Percentiles rank a stretch among this genome's conserved stretches.
Conservation (phyloP, 1,140 invertebrate genomes). For the Hirudo medicinalis region DNA sequence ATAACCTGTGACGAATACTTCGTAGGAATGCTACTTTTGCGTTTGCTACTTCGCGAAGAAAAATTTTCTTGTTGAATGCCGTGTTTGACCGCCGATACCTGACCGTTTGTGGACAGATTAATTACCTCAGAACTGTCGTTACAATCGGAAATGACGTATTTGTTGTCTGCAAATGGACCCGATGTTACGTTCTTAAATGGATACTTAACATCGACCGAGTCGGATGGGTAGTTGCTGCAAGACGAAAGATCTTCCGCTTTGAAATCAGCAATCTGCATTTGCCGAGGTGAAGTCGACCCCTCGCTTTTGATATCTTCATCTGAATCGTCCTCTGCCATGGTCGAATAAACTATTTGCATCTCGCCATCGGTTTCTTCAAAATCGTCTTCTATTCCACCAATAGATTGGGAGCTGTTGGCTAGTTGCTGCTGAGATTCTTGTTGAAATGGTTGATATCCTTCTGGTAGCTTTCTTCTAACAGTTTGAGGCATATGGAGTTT, state of each 20-base stretch:
- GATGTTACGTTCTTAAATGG: background rate
- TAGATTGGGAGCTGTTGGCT: background rate
- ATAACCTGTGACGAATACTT: background rate
- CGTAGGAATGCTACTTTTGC: constrained; percentile 8
- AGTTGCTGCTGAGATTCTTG: background rate
- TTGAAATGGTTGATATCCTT: background rate
- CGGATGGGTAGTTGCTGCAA: background rate
- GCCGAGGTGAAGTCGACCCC: no score
- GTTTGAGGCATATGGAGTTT: constrained; percentile 75
- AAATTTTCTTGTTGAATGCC: background rate
- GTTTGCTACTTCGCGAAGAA: background rate
- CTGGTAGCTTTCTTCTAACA: constrained; percentile 22
- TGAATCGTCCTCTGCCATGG: background rate
- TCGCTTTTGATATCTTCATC: background rate
- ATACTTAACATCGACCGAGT: background rate
- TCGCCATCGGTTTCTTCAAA: constrained; percentile 8
- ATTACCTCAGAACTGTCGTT: background rate
- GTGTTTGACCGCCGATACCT: background rate
- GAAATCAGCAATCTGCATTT: no score
- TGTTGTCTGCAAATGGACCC: background rate
- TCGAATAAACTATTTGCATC: constrained; percentile 11
- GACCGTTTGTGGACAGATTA: background rate
- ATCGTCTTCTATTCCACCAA: background rate
- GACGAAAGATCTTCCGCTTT: no score
- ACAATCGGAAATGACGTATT: background rate